Evolutionary conservation across 2,797 vertebrate species (phyloP).

Genomic region (Gastrophryne carolinensis): DNA sequence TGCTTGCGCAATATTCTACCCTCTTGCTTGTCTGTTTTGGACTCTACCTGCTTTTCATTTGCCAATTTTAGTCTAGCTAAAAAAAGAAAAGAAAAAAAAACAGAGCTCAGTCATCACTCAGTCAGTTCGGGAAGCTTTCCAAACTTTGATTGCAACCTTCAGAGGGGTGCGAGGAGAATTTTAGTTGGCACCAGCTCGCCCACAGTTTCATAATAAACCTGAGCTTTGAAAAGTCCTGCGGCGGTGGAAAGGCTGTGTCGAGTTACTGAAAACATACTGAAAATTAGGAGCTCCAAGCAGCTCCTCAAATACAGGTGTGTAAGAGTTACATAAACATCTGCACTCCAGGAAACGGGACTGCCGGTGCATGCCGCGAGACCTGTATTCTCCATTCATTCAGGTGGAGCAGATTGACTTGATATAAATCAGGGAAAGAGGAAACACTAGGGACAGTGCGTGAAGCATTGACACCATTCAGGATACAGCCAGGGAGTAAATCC

Average conservation of each 20-base stretch:
- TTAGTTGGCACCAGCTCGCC: slow-evolving; percentile 36
- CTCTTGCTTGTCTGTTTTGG: background rate
- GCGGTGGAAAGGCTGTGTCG: slow-evolving; percentile 46
- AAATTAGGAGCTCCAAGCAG: slow-evolving; percentile 37
- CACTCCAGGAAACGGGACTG: slow-evolving; percentile 23
- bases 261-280: slow-evolving; percentile 41
- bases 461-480: background rate
- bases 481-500: background rate
- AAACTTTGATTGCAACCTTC: slow-evolving; percentile 48
- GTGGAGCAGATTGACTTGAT: slow-evolving; percentile 3
- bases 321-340: slow-evolving; percentile 43
- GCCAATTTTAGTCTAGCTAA: slow-evolving; percentile 24
- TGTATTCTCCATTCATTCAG: slow-evolving; percentile 29
- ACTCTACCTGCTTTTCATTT: background rate
- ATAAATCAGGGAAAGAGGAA: slow-evolving; percentile 1
- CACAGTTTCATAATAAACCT: slow-evolving; percentile 44
- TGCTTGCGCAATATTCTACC: background rate
- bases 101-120: slow-evolving; percentile 34
- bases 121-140: slow-evolving; percentile 16
- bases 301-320: slow-evolving; percentile 45
- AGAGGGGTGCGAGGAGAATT: slow-evolving; percentile 42
- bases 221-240: slow-evolving; percentile 33
- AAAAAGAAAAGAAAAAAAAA: slow-evolving; percentile 30
- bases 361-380: slow-evolving; percentile 19
- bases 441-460: background rate